Base-by-base conservation (phyloP, 2,113 vertebrate species). In the Lepisosteus oculatus region DNA sequence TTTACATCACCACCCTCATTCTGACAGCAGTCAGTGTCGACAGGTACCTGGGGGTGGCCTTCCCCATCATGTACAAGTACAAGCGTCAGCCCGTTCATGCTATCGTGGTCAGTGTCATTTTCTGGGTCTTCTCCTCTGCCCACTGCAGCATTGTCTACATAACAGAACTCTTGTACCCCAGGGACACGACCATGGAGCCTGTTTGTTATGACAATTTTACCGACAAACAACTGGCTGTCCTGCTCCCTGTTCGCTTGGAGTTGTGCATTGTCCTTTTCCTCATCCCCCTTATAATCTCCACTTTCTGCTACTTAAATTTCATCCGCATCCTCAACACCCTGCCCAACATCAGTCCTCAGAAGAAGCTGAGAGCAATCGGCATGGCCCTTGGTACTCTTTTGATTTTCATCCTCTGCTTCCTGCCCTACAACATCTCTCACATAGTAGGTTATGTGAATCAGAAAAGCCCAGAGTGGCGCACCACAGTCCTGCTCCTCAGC, bases 1-100 rank as follows among this genome's bases (percentile, higher is more conserved):
- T 97, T 85, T 97, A 97, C 82, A 91, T 92, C 84, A 96, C 94
- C 88, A 94, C 93, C 0, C 81, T 94, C 61, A 89, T 96, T 51
- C 85, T 97, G 94, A 96, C 77, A 90, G 95, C 8, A 96, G 17
- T 29, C 17, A 29, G 17, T 29, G 17, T 29, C 17, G 17, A 29
- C 17, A 29, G 17, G 17, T 29, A 95, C 69, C 82, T 96, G 51
- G 92, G 94, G 0, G 94, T 95, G 1, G 94, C 92, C 7, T 95
- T 85, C 75, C 94, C 95, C 0, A 84, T 95, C 79, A 78, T 78
- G 15, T 93, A 94, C 75, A 87, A 93, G 4, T 61, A 90, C 29
- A 83, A 80, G 5, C 90, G 91, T n/a, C 73, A 87, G 66, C 90
- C 91, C 0, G 11, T 85, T 6, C 90, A 93, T 0, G 91, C 90